Conservation (phyloP, 2,888 invertebrate genomes). For the Andrena praecox region DNA sequence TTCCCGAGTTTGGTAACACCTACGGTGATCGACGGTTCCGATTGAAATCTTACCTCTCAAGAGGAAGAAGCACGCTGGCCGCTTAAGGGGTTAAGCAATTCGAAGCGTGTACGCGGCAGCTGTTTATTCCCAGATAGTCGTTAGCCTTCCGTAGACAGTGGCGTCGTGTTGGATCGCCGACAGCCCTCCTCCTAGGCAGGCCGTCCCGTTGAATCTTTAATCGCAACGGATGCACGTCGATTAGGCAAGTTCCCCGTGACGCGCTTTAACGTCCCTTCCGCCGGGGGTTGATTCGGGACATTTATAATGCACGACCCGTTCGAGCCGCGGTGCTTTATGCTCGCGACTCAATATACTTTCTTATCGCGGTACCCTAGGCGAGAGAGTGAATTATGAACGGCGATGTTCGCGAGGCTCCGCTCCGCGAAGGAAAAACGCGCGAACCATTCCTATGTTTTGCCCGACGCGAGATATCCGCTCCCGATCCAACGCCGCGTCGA, state of each 20-base stretch:
- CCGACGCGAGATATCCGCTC: not conserved
- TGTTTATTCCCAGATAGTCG: conserved; percentile 59
- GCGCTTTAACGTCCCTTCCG: not conserved
- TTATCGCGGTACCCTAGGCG: conserved; percentile 1
- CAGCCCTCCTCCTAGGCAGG: conserved; percentile 33
- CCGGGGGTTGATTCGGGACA: conserved; percentile 31
- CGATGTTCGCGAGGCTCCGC: not conserved
- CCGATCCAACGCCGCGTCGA: conserved; percentile 1
- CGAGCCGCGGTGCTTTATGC: conserved; percentile 9
- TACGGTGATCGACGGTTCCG: not conserved
- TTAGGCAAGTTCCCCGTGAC: conserved; percentile 37
- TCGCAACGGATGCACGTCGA: conserved; percentile 59
- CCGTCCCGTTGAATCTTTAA: conserved; percentile 61
- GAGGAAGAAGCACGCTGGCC: not conserved
- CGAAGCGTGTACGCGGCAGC: conserved; percentile 38
- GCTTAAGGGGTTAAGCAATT: conserved; percentile 2
- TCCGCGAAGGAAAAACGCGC: not conserved
- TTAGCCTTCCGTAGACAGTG: conserved; percentile 63
- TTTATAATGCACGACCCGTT: conserved; percentile 46
- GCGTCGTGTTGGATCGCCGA: conserved; percentile 44
- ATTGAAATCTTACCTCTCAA: not conserved
- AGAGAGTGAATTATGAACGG: conserved; percentile 34
- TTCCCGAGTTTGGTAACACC: conserved; percentile 16
- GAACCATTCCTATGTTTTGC: conserved; percentile 1
- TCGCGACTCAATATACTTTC: conserved; percentile 28